Percentiles rank a stretch among this genome's conserved stretches.
phyloP scores from a whole-genome alignment of 2,797 vertebrate genomes.

The Acestrorhynchus altus region DNA sequence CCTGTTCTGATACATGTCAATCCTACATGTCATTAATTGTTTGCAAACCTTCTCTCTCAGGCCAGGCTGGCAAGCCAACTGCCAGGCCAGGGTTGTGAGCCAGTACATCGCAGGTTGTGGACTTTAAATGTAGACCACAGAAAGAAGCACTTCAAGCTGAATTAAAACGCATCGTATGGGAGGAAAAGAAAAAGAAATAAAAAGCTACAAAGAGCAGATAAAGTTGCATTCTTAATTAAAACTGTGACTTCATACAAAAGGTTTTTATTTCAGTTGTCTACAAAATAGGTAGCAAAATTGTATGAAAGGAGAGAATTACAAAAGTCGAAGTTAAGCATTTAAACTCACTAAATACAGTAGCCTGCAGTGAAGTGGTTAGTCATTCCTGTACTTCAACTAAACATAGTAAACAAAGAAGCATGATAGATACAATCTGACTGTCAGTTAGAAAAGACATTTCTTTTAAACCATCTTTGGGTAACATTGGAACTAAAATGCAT shows the following conservation, averaged over 20 bases:
- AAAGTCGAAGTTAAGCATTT: neutral
- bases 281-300: neutral
- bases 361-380: neutral
- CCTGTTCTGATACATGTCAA: neutral
- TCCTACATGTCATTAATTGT: neutral
- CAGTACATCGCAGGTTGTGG: slow-evolving; percentile 61
- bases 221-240: neutral
- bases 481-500: neutral
- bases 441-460: neutral
- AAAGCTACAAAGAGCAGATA: neutral
- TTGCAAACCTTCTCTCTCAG: neutral
- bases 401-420: neutral
- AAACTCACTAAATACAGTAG: neutral
- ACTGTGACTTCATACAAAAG: neutral
- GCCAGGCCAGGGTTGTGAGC: slow-evolving; percentile 7
- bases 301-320: neutral
- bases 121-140: slow-evolving; percentile 12
- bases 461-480: neutral
- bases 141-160: neutral
- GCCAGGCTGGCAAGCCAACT: neutral
- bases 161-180: neutral
- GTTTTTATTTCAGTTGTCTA: neutral
- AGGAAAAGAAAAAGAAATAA: neutral
- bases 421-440: neutral
- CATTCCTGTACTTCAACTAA: neutral